A percentile compares a stretch with the other conserved stretches of the same genome.
These are phyloP conservation scores for Eulacestoma nigropectus DNA, from an alignment of 2,113 vertebrate genomes.

Conservation along the genomic window DNA sequence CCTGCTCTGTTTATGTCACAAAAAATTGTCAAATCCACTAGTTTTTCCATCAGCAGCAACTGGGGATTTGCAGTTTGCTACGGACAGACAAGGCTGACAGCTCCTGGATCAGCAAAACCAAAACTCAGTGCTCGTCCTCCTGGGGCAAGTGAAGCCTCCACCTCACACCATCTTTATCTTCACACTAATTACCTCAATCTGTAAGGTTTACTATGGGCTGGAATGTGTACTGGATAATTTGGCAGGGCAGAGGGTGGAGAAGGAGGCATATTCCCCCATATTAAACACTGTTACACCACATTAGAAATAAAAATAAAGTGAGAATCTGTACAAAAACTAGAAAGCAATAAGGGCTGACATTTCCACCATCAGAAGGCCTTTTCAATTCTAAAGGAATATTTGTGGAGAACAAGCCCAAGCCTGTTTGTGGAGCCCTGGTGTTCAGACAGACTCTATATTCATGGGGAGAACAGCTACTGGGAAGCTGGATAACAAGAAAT, in stretches of 20 bases:
- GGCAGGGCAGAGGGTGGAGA: neutral
- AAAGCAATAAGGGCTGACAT: neutral
- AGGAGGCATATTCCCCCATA: neutral
- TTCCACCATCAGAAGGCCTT: neutral
- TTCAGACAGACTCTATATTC: neutral
- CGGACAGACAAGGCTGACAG: neutral
- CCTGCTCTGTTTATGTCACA: neutral
- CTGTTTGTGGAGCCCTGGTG: neutral
- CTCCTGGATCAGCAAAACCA: neutral
- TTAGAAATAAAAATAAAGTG: conserved; percentile 1
- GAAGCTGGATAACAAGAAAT: neutral
- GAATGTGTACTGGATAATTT: neutral
- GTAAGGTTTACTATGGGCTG: neutral
- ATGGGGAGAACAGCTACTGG: neutral
- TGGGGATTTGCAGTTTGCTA: neutral
- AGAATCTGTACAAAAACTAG: neutral
- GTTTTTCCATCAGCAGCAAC: neutral
- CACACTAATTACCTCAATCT: neutral
- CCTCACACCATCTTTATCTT: neutral
- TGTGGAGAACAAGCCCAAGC: neutral
- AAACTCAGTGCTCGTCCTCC: neutral
- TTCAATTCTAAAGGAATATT: neutral
- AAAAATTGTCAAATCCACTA: neutral
- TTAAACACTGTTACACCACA: neutral
- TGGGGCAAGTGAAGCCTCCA: neutral